Base-by-base conservation (phyloP, 2,888 invertebrate genomes). In the Hoplodrina blanda region DNA sequence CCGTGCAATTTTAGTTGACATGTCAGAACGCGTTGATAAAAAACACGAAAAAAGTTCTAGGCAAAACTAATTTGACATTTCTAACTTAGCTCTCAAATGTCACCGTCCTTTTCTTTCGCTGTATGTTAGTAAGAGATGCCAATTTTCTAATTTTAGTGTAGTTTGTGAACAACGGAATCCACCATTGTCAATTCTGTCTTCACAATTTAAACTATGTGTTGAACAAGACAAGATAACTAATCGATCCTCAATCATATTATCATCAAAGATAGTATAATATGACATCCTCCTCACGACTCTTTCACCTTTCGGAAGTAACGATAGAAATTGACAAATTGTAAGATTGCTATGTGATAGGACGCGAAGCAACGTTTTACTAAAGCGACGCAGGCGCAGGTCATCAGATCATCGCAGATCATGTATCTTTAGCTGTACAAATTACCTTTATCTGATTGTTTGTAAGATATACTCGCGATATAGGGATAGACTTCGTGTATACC, bases 391-490 rank as follows among this genome's bases (percentile, higher is more conserved):
- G 62, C 73, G 69, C 69, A 78, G 85, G 84, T 84, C 81, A 84
- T 77, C 85, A 69, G 72, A 68, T 66, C 67, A 75, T 71, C 79
- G 56, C 33, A 59, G 69, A 73, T 69, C 69, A 73, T 76, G 76
- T 82, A 73, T 73, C 68, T 83, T 25, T 63, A 65, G 64, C 74
- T 46, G 75, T 75, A 79, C 79, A 80, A 82, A 83, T 82, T 84
- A 74, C 52, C 56, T 49, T 76, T 83, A 86, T 85, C 83, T 86
- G 80, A 85, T 85, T n/a, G 5, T 37, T 44, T 60, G 57, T 65
- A 56, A 65, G 63, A 44, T 66, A 57, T 46, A 37, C 63, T 65
- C 62, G 59, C 50, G 64, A 54, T 69, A 56, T 49, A 37, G 65
- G 54, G 46, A 54, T 61, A 37, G 11, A 19, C 19, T n/a, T 52